These are phyloP conservation scores for Caenorhabditis macrosperma DNA, from an alignment of 2,888 invertebrate genomes.

Conservation along the genomic window DNA sequence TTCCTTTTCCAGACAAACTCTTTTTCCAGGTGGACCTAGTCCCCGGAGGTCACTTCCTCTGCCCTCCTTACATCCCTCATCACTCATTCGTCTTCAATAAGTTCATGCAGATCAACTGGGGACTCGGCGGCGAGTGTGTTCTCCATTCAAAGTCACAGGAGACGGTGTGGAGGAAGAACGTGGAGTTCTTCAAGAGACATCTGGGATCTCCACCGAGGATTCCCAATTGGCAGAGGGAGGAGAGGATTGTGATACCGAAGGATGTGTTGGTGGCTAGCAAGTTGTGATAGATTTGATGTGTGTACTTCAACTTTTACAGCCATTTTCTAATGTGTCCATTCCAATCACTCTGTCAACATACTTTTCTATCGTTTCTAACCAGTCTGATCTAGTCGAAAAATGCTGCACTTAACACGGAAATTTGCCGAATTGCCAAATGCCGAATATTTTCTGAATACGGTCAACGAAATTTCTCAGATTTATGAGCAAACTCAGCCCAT, in stretches of 20 bases:
- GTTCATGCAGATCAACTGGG: conserved; percentile 27
- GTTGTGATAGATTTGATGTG: too few relatives aligned
- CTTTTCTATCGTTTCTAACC: too few relatives aligned
- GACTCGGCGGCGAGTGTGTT: conserved; percentile 50
- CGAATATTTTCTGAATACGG: too few relatives aligned
- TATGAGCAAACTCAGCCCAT: too few relatives aligned
- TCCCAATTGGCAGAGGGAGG: conserved; percentile 44
- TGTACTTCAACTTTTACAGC: too few relatives aligned
- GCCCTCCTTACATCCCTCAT: conserved; percentile 53
- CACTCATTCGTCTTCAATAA: conserved; percentile 32
- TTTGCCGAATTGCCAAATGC: too few relatives aligned
- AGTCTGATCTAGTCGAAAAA: too few relatives aligned
- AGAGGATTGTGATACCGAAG: background rate
- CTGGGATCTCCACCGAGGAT: conserved; percentile 46
- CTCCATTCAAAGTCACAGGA: conserved; percentile 49
- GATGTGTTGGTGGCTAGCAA: too few relatives aligned
- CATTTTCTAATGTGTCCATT: too few relatives aligned
- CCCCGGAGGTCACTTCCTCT: conserved; percentile 40
- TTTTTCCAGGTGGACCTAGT: conserved; percentile 26
- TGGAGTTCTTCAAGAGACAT: conserved; percentile 53
- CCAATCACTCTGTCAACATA: too few relatives aligned
- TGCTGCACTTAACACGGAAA: too few relatives aligned
- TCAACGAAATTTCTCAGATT: too few relatives aligned
- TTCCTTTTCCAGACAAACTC: background rate
- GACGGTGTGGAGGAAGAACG: conserved; percentile 39